Evolutionary conservation across 2,888 invertebrate genomes (phyloP), one percentile per base, ranked within the genome.

Genomic region (Tuberolachnus salignus): DNA sequence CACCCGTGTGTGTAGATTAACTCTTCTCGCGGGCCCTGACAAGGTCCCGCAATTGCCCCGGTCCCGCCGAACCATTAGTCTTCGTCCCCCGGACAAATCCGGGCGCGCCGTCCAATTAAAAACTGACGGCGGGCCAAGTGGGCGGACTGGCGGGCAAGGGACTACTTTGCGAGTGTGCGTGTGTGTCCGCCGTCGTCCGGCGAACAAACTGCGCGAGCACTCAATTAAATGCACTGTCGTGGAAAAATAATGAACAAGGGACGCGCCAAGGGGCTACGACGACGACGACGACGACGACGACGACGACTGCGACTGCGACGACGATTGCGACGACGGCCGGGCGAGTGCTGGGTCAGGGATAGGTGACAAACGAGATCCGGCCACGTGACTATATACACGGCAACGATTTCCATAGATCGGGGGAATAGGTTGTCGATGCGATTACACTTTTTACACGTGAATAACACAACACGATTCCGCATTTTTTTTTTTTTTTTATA

Each of bases 91-190:
- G 75, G 67, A 78, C 59, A 67, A 75, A 75, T 75, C 75, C 66
- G 59, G 75, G 49, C 57, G 49, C 57, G 51, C 55, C 75, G 75
- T 67, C 75, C 75, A 78, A 78, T 78, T 67, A 78, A 78, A 78
- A 78, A 69, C 57, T n/a, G 67, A 78, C 59, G 59, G 26, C 26
- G 21, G 44, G 55, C 55, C 55, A 51, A 19, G 59, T 61, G 72
- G 34, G 49, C 26, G 34, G 34, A 34, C 34, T n/a, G 34, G 34
- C 34, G 34, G 34, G 34, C 34, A 13, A 55, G 57, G 64, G 67
- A 66, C 49, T 57, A 66, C 49, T 73, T 53, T 51, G 63, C 16
- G 63, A 42, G 73, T 73, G 16, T 21, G 57, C 19, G n/a, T n/a
- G n/a, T 6, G 34, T 6, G 3, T 3, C 34, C 34, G 34, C 57